A percentile compares a stretch with the other conserved stretches of the same genome.
Conservation (phyloP, 1,140 invertebrate genomes). For the Drosophila elegans region DNA sequence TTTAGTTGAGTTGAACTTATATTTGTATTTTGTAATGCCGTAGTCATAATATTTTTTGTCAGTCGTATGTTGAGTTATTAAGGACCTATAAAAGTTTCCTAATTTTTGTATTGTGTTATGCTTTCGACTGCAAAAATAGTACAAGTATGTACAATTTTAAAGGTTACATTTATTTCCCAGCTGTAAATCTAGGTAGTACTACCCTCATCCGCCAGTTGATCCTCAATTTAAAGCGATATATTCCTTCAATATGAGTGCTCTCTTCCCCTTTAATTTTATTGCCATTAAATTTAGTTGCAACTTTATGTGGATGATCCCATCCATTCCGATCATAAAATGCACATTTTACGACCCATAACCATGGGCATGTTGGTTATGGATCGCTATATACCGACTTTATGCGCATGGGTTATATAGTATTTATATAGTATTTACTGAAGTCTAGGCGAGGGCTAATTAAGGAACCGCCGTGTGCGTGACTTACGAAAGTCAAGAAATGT, state of each 20-base stretch:
- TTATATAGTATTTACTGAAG: slow-evolving; percentile 12
- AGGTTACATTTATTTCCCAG: background rate
- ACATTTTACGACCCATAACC: slow-evolving; percentile 42
- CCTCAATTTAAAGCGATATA: no score
- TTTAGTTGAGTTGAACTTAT: no score
- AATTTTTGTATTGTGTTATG: no score
- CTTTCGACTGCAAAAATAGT: no score
- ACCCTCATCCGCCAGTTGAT: background rate
- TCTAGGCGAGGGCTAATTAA: slow-evolving; percentile 54
- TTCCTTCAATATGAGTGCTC: background rate
- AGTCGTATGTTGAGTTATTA: no score
- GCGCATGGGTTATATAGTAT: background rate
- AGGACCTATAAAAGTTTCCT: no score
- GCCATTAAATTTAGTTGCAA: slow-evolving; percentile 34
- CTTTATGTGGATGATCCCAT: slow-evolving; percentile 26
- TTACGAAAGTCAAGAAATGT: slow-evolving; percentile 63
- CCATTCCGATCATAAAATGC: slow-evolving; percentile 36
- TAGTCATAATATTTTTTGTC: no score
- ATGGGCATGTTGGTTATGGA: slow-evolving; percentile 1
- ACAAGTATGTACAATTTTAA: no score
- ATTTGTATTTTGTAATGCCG: no score
- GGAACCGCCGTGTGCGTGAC: slow-evolving; percentile 56
- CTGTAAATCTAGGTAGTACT: background rate
- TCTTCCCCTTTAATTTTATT: background rate
- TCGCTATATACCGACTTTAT: slow-evolving; percentile 2